Percentiles rank a stretch among this genome's conserved stretches.
Conservation (phyloP, 2,113 vertebrate genomes). For the Seriola aureovittata region DNA sequence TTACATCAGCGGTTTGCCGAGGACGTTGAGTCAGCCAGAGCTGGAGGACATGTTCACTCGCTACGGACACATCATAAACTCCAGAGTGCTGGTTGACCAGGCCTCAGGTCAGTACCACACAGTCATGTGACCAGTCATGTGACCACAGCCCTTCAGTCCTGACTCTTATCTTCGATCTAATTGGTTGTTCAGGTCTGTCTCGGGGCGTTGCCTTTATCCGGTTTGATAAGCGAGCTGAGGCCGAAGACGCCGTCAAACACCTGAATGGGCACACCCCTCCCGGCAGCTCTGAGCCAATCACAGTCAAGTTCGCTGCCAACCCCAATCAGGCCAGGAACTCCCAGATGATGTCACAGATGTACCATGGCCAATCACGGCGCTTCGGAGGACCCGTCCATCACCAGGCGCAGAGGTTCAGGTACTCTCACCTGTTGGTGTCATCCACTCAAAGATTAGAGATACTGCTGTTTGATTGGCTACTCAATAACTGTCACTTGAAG, state of each 20-base stretch:
- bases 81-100: slow-evolving; percentile 97
- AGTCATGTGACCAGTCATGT: background rate
- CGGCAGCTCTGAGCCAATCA: slow-evolving; percentile 95
- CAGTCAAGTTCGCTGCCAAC: slow-evolving; percentile 98
- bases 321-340: slow-evolving; percentile 96
- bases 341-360: slow-evolving; percentile 93
- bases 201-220: slow-evolving; percentile 98
- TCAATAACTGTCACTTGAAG: too few species aligned
- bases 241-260: slow-evolving; percentile 96
- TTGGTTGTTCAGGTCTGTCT: slow-evolving; percentile 88
- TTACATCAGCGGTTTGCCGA: slow-evolving; percentile 95
- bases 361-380: slow-evolving; percentile 93
- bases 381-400: slow-evolving; percentile 97
- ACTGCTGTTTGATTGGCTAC: too few species aligned
- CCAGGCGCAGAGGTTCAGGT: slow-evolving; percentile 98
- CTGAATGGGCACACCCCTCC: slow-evolving; percentile 96
- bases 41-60: slow-evolving; percentile 97
- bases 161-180: background rate
- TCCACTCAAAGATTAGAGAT: background rate
- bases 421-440: background rate
- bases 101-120: slow-evolving; percentile 88
- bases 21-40: slow-evolving; percentile 96
- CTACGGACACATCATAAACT: slow-evolving; percentile 97
- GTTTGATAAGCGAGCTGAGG: slow-evolving; percentile 95
- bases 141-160: background rate